Base-by-base conservation (phyloP, 2,113 vertebrate species). In the Oenanthe oenanthe region DNA sequence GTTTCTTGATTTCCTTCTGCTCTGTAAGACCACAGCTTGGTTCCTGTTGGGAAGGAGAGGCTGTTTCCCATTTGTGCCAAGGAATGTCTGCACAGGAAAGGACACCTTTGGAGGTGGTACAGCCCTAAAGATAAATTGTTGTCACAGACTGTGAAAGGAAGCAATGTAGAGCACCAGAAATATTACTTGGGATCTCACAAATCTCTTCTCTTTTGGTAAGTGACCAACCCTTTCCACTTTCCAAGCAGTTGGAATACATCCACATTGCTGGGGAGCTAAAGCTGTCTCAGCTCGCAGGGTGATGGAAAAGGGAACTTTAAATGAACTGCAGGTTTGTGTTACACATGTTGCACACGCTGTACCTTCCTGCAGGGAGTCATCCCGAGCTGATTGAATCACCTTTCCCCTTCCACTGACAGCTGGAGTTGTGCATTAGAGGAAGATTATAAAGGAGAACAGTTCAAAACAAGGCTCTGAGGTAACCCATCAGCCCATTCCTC, bases 191-290 rank as follows among this genome's bases (percentile, higher is more conserved):
- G 34, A 31, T 36, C 56, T 71, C 71, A 29, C 34, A 63, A 53
- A 83, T 36, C 25, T 36, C 20, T 61, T 34, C 56, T 70, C 26
- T 57, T 79, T 2, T 1, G 11, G 24, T 50, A 6, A 74, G 42
- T 12, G 38, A 82, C 53, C 43, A 62, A 12, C 12, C 29, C 11
- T 58, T 63, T 11, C 28, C 32, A 21, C 38, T 83, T 67, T 19
- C 63, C 21, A 18, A 53, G 67, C 58, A 22, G 2, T n/a, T 85
- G 66, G 66, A 42, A 50, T n/a, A 18, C 0, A 0, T 32, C 61
- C 29, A 10, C 0, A 0, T 36, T 0, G 0, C 63, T 34, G 43
- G 12, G 17, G 58, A 89, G 54, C 38, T 67, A 10, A 68, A 79
- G 26, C 61, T 34, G 40, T 43, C 56, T 61, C n/a, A 36, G 14